Base-by-base conservation (phyloP, 2,888 invertebrate species). In the Ormyrus pomaceus region DNA sequence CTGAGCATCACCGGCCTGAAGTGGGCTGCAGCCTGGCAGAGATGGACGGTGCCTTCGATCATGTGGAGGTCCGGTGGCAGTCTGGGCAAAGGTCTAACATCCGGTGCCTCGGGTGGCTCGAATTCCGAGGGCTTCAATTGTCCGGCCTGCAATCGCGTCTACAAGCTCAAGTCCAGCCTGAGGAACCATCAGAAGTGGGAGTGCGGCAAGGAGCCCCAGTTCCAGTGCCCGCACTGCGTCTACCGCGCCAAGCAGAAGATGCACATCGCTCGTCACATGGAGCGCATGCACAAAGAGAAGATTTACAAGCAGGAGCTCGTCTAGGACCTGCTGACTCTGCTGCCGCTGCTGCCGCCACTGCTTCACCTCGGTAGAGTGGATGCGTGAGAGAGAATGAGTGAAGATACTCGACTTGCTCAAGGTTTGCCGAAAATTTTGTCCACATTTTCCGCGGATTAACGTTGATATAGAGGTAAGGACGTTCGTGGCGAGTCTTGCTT, bases 161-260 rank as follows among this genome's bases (percentile, higher is more conserved):
- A 97, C 92, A 96, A 96, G 91, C 93, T 96, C 85, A 96, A 96
- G 91, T 96, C 96, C 85, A 96, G 96, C 82, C 85, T 91, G 79
- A 83, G 90, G 13, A 91, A 91, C 76, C 91, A 91, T 83, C 90
- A 91, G 83, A 90, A 91, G 80, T 91, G 91, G 89, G 91, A 91
- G 77, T 92, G 91, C 83, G 91, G 91, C 61, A 91, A 91, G 85
- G 91, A 90, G 79, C 91, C 91, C 2, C 90, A 91, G 80, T 91
- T 92, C 83, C 89, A 89, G 77, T 92, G 92, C 84, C 90, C 90
- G 13, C 89, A 90, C 77, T 92, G 91, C 84, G 89, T 88, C 69
- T 91, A 89, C 82, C 88, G 89, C 78, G 91, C 91, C 70, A 91
- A 91, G 82, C 91, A 91, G 81, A 92, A 92, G 80, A 90, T 92